phyloP scores from a whole-genome alignment of 2,888 invertebrate species.

The Serripes groenlandicus region DNA sequence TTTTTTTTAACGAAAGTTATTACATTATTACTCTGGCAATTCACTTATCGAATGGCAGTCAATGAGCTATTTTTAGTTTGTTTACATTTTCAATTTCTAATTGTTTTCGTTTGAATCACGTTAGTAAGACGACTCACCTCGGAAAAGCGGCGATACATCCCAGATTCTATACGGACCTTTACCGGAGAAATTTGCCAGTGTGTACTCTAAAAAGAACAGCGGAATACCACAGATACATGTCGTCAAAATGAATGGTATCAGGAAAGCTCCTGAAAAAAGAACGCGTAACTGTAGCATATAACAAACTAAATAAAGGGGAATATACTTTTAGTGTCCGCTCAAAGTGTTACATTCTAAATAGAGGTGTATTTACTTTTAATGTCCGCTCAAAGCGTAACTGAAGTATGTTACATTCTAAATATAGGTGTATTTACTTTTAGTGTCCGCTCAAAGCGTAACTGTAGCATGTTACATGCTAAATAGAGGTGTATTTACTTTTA shows the following conservation, averaged over 20 bases:
- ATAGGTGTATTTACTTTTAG: too few relatives aligned
- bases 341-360: too few relatives aligned
- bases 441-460: too few relatives aligned
- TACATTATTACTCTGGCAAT: background rate
- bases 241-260: slow-evolving; percentile 51
- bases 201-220: slow-evolving; percentile 54
- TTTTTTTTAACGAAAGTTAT: background rate
- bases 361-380: too few relatives aligned
- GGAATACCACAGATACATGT: slow-evolving; percentile 48
- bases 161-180: slow-evolving; percentile 55
- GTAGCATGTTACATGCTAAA: too few relatives aligned
- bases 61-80: background rate
- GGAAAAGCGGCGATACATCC: slow-evolving; percentile 48
- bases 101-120: background rate
- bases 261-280: slow-evolving; percentile 47
- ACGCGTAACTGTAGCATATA: too few relatives aligned
- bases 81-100: background rate
- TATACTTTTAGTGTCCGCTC: too few relatives aligned
- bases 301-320: too few relatives aligned
- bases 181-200: slow-evolving; percentile 45
- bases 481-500: too few relatives aligned
- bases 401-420: too few relatives aligned
- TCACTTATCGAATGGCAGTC: background rate
- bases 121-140: slow-evolving; percentile 34
- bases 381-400: too few relatives aligned